Percentiles rank a stretch among this genome's conserved stretches.
Evolutionary conservation across 2,888 invertebrate genomes (phyloP).

Genomic region (Thymelicus sylvestris): DNA sequence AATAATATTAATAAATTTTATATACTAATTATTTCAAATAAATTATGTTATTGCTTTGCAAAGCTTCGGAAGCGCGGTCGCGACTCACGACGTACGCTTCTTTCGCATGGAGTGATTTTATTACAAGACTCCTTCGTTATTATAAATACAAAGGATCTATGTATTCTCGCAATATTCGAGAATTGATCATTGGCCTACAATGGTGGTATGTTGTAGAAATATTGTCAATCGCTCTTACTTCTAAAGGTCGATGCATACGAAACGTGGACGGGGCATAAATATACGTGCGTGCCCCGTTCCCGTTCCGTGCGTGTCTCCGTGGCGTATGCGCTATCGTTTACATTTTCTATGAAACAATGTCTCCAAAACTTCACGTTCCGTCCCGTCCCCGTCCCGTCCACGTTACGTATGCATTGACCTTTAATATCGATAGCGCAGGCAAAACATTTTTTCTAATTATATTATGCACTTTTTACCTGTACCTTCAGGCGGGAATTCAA

Average conservation of each 20-base stretch:
- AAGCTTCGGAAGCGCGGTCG: neutral
- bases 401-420: no score
- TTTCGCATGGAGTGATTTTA: neutral
- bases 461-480: no score
- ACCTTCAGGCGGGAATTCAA: no score
- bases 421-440: neutral
- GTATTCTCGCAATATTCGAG: neutral
- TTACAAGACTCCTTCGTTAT: neutral
- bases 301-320: no score
- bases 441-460: neutral
- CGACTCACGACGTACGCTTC: neutral
- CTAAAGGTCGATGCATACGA: no score
- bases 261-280: no score
- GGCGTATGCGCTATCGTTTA: no score
- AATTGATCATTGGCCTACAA: neutral
- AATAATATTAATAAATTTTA: constrained; percentile 6
- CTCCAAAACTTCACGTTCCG: no score
- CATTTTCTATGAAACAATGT: no score
- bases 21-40: constrained; percentile 8
- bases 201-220: neutral
- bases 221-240: neutral
- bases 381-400: no score
- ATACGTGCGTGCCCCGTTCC: no score
- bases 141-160: neutral
- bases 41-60: constrained; percentile 14